Evolutionary conservation across 2,888 invertebrate genomes (phyloP).

Genomic region (Zygogramma bicolorata): DNA sequence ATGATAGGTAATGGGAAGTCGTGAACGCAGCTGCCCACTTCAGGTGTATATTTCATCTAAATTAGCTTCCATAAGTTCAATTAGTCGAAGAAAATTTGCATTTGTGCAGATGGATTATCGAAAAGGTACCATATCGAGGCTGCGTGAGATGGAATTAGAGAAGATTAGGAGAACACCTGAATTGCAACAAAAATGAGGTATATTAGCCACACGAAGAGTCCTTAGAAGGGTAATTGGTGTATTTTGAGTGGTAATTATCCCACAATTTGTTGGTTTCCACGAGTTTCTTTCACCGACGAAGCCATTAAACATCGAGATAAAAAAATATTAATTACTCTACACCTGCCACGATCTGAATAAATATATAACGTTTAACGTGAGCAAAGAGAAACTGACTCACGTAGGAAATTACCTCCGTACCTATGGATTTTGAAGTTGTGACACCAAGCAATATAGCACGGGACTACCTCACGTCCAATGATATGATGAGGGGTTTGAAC

Average conservation of each 20-base stretch:
- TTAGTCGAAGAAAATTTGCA: conserved; percentile 11
- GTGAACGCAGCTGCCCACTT: conserved; percentile 4
- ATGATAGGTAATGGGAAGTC: conserved; percentile 4
- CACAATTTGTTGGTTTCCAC: neutral
- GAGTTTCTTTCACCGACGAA: too few relatives aligned
- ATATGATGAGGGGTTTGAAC: too few relatives aligned
- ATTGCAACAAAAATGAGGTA: neutral
- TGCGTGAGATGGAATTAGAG: neutral
- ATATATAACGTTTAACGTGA: too few relatives aligned
- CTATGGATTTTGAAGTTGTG: too few relatives aligned
- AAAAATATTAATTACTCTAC: too few relatives aligned
- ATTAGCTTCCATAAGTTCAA: conserved; percentile 6
- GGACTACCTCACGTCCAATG: too few relatives aligned
- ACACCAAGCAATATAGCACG: too few relatives aligned
- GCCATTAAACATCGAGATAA: too few relatives aligned
- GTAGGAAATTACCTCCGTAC: too few relatives aligned
- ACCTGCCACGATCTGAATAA: too few relatives aligned
- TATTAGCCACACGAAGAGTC: neutral
- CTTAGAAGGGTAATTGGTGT: neutral
- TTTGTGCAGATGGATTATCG: neutral
- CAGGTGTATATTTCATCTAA: neutral
- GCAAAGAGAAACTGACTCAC: too few relatives aligned
- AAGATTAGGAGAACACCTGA: neutral
- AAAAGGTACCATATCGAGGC: neutral
- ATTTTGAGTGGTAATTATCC: neutral